Base-by-base conservation (phyloP, 2,888 invertebrate species). In the Caenorhabditis drosophilae region DNA sequence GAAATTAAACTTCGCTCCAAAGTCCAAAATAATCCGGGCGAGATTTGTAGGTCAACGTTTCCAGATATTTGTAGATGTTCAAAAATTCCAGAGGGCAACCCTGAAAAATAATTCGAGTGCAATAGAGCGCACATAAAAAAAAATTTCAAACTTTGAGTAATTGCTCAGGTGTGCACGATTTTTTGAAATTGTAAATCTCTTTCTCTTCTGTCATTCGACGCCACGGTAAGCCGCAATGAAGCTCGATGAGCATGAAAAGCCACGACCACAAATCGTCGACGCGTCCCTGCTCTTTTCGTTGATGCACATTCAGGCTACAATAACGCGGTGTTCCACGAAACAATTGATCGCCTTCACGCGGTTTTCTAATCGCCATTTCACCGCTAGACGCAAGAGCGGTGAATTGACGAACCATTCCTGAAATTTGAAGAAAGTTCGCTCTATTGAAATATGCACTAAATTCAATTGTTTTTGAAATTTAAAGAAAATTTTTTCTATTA, bases 251-350 rank as follows among this genome's bases (percentile, higher is more conserved):
- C 72, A 72, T 72, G 56, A 63, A 75, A 31, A 74, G 63, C 69
- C 70, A 70, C 18, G 64, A 67, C 73, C 73, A 74, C 18, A 74
- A 57, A 53, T 74, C 73, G 47, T 74, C 73, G n/a, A 58, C 67
- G 4, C 73, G 67, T 25, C 73, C 67, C 34, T 69, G 60, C 44
- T 74, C 73, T 56, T 64, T 67, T 25, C 69, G 50, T 11, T 51
- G 15, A 50, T 74, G 73, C 46, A 66, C 66, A 23, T 61, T 66
- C 58, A 69, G 36, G 31, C 66, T 67, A 50, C 73, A 74, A 49
- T 74, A 74, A 26, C 73, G 55, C 9, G 68, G 70, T 4, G 73
- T 74, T 20, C 73, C 73, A 9, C 73, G 63, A 36, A 74, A 70
- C 7, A 71, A 45, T 49, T 68, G 71, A 11, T 68, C 70, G 6